Evolutionary conservation across 2,888 invertebrate species (phyloP), one percentile per base, ranked within the genome.

Genomic region (Tupiocoris notatus): DNA sequence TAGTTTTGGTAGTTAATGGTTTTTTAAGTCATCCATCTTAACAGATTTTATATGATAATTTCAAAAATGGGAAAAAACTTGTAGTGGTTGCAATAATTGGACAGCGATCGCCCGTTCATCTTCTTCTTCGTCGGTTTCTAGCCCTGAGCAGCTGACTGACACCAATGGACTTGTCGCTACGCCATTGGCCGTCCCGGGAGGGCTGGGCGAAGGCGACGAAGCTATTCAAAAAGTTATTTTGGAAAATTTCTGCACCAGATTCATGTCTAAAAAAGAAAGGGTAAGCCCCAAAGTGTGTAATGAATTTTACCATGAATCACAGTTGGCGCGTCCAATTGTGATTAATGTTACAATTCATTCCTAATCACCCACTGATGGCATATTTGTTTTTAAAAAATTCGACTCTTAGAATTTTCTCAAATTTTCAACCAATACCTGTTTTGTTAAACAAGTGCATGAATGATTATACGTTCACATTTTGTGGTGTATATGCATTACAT

Each of bases 201-300:
- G 58, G 17, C 21, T 22, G 20, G 76, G 25, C 18, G 24, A 6
- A 23, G 24, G 25, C 68, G 78, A 79, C 23, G 85, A 86, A 80
- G 85, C 86, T 39, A 84, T 86, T n/a, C 84, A 84, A 7, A 85
- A 84, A 80, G 85, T 86, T 20, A 84, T 85, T 18, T 83, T 86
- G 61, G 85, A 86, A 79, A 86, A 86, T 81, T 85, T 85, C 76
- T 84, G 85, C 82, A 85, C 85, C n/a, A 24, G 24, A 22, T 73
- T 73, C 73, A 63, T 73, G 17, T 73, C 73, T 2, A 73, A 73
- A 57, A 73, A 73, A 54, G 73, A 73, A 12, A 61, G 58, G 62
- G 73, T 65, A 25, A 63, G 63, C 6, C 39, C n/a, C n/a, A n/a
- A n/a, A n/a, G 39, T 39, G 3, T 12, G 39, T 3, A 39, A 39